Evolutionary conservation across 2,113 vertebrate species (phyloP), one percentile per base, ranked within the genome.

Genomic region (Clarias gariepinus): DNA sequence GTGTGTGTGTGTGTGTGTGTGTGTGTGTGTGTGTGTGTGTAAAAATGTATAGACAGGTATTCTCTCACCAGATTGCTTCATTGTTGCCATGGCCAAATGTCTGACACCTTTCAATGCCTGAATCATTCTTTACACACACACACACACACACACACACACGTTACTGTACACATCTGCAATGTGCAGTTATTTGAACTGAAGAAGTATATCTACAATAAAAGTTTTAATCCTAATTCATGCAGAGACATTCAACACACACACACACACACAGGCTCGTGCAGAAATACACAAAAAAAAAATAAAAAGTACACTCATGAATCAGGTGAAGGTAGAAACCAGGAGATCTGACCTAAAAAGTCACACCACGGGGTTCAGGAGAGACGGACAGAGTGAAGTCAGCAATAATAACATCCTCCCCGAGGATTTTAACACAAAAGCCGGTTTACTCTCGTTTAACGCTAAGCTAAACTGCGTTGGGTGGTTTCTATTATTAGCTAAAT

Each of bases 51-150:
- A 21, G 25, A 19, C 7, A 18, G 28, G 2, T 15, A 47, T 53
- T 76, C 21, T 58, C 87, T 89, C 88, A 95, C 94, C 94, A 82
- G 92, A 68, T 82, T 91, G 94, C 85, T 90, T 94, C 82, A 93
- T 77, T 6, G 90, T 12, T 4, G 66, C 61, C 69, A 86, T 91
- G 23, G 92, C 79, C 23, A 91, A 57, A 36, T 91, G 85, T 89
- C 93, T 93, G 80, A 91, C 85, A 77, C 91, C 85, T 87, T 90
- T 94, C 76, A 94, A 52, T 55, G 89, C 80, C 28, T 89, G 90
- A 15, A 94, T 90, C 92, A 94, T 94, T 15, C 81, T 77, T 2
- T 1, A 36, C 21, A 53, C 61, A 83, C 25, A 82, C 47, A 55
- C 2, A 68, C 21, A 79, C 71, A 25, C 64, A 83, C 61, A n/a